Evolutionary conservation across 2,113 vertebrate genomes (phyloP).

Genomic region (Manacus vitellinus): DNA sequence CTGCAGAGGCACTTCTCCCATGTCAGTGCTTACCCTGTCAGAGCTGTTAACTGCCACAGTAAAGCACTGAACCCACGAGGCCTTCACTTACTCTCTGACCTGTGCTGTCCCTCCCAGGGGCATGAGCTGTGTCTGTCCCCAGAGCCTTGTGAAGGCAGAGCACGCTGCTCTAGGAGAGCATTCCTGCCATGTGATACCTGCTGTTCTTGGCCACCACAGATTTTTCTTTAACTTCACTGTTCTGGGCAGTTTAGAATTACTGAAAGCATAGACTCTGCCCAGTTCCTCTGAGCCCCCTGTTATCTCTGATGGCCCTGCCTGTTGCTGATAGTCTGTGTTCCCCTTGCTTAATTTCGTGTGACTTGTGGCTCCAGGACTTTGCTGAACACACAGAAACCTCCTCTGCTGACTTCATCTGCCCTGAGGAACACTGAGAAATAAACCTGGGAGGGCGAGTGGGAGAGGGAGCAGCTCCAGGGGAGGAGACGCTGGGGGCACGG

Average conservation of each 20-base stretch:
- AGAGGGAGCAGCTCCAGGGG: not conserved
- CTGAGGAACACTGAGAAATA: not conserved
- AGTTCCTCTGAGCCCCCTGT: not conserved
- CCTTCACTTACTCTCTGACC: not conserved
- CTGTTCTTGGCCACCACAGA: not conserved
- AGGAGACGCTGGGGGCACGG: not conserved
- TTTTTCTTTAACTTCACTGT: not conserved
- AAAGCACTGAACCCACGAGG: not conserved
- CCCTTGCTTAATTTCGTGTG: not conserved
- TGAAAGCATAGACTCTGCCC: not conserved
- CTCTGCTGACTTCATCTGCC: not conserved
- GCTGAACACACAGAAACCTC: not conserved
- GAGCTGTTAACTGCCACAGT: not conserved
- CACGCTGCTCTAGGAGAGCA: not conserved
- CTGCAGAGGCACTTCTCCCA: fast-evolving
- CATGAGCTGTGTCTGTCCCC: not conserved
- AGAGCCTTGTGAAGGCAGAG: not conserved
- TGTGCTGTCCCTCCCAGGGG: not conserved
- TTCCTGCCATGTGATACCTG: not conserved
- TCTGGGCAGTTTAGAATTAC: not conserved
- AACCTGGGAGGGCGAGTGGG: not conserved
- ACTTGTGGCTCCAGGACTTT: not conserved
- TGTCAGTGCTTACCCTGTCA: no score
- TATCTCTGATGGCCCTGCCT: not conserved
- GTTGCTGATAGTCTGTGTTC: not conserved